Evolutionary conservation across 2,113 vertebrate species (phyloP).

Genomic region (Gobiocypris rarus): DNA sequence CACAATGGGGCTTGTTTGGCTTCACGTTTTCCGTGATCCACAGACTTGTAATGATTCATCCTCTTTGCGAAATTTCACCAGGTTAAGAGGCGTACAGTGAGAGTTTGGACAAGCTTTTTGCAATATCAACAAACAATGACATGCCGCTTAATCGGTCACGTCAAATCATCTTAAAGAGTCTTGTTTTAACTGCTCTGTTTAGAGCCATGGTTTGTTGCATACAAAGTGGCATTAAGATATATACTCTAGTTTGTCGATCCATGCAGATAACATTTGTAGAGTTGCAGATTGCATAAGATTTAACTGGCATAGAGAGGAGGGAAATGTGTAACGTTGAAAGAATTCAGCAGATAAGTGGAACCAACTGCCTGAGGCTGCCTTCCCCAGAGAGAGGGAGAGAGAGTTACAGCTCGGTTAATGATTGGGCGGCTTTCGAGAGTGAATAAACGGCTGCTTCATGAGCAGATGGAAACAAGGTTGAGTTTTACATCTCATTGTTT

Average conservation of each 20-base stretch:
- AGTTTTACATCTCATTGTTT: conserved; percentile 41
- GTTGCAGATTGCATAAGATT: conserved; percentile 31
- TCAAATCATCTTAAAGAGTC: neutral
- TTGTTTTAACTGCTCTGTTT: neutral
- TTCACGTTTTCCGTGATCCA: conserved; percentile 13
- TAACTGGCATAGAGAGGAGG: conserved; percentile 20
- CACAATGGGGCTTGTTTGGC: conserved; percentile 46
- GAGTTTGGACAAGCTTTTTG: neutral
- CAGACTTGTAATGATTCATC: neutral
- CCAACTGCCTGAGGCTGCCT: conserved; percentile 47
- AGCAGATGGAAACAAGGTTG: conserved; percentile 55
- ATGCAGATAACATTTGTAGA: conserved; percentile 15
- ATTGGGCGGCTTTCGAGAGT: conserved; percentile 41
- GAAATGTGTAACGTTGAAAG: conserved; percentile 54
- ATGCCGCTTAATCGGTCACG: neutral
- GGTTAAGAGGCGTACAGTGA: neutral
- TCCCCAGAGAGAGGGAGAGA: conserved; percentile 28
- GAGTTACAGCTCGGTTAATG: conserved; percentile 50
- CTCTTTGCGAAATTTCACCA: neutral
- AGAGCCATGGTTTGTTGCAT: neutral
- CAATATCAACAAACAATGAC: conserved; percentile 2
- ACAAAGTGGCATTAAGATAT: neutral
- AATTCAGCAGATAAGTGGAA: conserved; percentile 55
- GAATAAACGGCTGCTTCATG: conserved; percentile 41
- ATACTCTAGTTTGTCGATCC: neutral